Conservation (phyloP, 2,888 invertebrate genomes). For the Leptinotarsa peninsularis region DNA sequence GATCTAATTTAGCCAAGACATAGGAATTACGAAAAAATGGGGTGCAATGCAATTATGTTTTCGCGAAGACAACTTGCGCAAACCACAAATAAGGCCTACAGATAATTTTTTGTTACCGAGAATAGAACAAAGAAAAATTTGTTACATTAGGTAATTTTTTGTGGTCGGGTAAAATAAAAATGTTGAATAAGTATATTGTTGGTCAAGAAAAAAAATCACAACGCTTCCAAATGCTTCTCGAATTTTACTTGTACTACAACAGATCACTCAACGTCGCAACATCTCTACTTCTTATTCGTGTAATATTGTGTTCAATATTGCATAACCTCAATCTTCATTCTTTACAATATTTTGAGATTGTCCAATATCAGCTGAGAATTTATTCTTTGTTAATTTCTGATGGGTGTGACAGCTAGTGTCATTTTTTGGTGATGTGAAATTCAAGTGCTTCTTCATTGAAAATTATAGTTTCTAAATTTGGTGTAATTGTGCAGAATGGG, state of each 20-base stretch:
- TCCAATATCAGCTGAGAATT: too few relatives aligned
- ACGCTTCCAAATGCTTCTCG: too few relatives aligned
- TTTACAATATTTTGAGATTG: too few relatives aligned
- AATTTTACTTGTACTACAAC: too few relatives aligned
- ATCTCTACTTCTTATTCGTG: too few relatives aligned
- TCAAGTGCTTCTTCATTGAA: neutral
- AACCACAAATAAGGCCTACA: neutral
- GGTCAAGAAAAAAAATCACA: too few relatives aligned
- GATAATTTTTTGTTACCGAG: neutral
- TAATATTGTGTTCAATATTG: too few relatives aligned
- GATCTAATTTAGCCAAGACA: neutral
- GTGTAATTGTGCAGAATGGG: neutral
- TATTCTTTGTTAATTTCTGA: neutral
- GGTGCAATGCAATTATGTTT: neutral
- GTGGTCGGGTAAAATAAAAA: neutral
- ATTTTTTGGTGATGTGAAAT: neutral
- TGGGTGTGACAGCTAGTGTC: neutral
- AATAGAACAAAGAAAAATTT: neutral
- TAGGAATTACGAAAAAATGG: neutral
- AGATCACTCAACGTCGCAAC: too few relatives aligned
- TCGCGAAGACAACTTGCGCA: neutral
- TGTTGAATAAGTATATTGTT: too few relatives aligned
- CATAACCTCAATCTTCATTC: too few relatives aligned
- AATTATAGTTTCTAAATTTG: neutral
- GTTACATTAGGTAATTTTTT: neutral